Base-by-base conservation (phyloP, 2,113 vertebrate genomes). In the Melanostigma gelatinosum region DNA sequence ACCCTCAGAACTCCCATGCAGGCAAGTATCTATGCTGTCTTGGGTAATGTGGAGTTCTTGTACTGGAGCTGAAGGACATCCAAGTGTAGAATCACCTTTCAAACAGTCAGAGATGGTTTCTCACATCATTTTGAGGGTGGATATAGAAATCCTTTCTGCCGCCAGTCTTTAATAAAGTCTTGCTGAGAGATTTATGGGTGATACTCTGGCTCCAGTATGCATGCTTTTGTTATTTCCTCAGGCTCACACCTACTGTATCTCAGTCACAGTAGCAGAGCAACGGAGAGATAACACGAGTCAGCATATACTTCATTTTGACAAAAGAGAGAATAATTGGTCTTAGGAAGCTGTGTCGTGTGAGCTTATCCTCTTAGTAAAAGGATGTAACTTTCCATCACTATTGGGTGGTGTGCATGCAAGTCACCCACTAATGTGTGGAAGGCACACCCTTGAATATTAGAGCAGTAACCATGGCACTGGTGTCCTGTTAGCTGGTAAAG, bases 281-380 rank as follows among this genome's bases (percentile, higher is more conserved):
- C 74, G 63, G 44, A 67, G 40, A 67, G 60, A 86, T 73, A 80
- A 81, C 69, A 83, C 86, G 90, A 88, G 79, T 86, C 84, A 88
- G 85, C 72, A 54, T 3, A 69, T 3, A 69, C 15, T 18, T 65
- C 20, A 68, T 73, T 52, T 68, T 50, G 62, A 38, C 38, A 81
- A 16, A 64, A 24, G 62, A 54, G 68, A 68, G 67, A 88, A 58
- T 54, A 68, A 74, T 46, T 87, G 84, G 29, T 79, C 81, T 85
- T 54, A 11, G 70, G 75, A 86, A 79, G 58, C 4, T 10, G 29
- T 83, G 75, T 80, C 27, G 44, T 15, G 20, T 22, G 2, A 72
- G 48, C 66, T 65, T 10, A 72, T 75, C 44, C 73, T 68, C 6
- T 60, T 48, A 74, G 65, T 44, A 57, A 62, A 46, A 71, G 66